Percentiles rank a stretch among this genome's conserved stretches.
Conservation (phyloP, 1,140 invertebrate genomes). For the Penaeus chinensis region DNA sequence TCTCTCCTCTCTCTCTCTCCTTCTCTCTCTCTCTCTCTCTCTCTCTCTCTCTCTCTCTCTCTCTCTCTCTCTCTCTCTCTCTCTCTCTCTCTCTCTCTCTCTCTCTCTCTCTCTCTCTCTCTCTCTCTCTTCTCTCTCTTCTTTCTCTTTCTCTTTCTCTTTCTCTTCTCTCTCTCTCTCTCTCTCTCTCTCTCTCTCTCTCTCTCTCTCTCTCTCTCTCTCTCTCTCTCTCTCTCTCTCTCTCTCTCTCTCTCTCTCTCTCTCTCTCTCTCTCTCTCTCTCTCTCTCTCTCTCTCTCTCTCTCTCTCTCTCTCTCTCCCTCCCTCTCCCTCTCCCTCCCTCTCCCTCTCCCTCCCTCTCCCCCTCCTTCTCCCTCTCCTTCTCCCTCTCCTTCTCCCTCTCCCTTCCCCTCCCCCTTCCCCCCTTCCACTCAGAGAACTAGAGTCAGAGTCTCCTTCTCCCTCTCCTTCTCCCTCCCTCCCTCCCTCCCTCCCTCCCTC, state of each 20-base stretch:
- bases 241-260: slow-evolving; percentile 16
- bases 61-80: slow-evolving; percentile 20
- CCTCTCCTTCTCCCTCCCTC: no score
- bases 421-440: background rate
- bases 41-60: background rate
- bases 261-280: background rate
- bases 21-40: background rate
- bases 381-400: no score
- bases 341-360: background rate
- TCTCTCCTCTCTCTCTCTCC: slow-evolving; percentile 12
- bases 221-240: slow-evolving; percentile 18
- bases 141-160: no score
- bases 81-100: slow-evolving; percentile 8
- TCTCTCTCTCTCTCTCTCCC: slow-evolving; percentile 7
- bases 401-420: no score
- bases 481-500: no score
- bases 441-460: no score
- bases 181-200: slow-evolving; percentile 3
- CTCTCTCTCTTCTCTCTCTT: background rate
- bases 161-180: background rate
- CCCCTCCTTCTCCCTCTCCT: no score
- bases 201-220: slow-evolving; percentile 16
- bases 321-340: no score
- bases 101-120: slow-evolving; percentile 20
- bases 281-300: slow-evolving; percentile 3